Evolutionary conservation across 2,888 invertebrate species (phyloP), one percentile per base, ranked within the genome.

Genomic region (Punctoribates punctum): DNA sequence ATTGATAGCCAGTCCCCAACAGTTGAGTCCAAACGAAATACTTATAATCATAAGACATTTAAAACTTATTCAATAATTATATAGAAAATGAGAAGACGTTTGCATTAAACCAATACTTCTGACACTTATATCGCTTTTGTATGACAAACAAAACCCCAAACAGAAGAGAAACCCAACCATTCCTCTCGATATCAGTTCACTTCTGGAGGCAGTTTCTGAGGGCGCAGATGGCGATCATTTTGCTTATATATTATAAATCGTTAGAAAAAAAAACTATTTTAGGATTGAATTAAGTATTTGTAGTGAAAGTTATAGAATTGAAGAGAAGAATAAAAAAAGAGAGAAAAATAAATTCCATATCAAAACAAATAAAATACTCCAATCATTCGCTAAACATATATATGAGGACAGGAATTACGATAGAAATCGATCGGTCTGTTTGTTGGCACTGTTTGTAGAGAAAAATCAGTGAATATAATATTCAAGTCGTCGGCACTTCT

Each of bases 51-150:
- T 23, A 57, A 34, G 34, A 34, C 38, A 11, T 70, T 42, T 29
- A 70, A 46, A 46, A 70, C 42, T 70, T 70, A 70, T 70, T 5
- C 70, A 70, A 70, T 70, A 70, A 70, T 70, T 70, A 70, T 46
- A 70, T 15, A 70, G 70, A 6, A 23, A 34, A 42, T 70, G 20
- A 70, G 38, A 42, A 23, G 20, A 34, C 1, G 42, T 46, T 42
- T 20, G 42, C 38, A 23, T 38, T 42, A 38, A 67, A 46, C 38
- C 46, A 70, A 65, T 34, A 65, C 62, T 65, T 60, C n/a, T 65
- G 29, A 46, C 70, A 70, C 70, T 70, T 70, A 70, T 70, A 42
- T 70, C 42, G 42, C 34, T 42, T 42, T 9, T 20, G 57, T 34
- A 65, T 34, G 62, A 60, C 60, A 60, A 65, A n/a, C 62, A 29